phyloP scores from a whole-genome alignment of 2,113 vertebrate genomes.

The Aspidoscelis tigris region DNA sequence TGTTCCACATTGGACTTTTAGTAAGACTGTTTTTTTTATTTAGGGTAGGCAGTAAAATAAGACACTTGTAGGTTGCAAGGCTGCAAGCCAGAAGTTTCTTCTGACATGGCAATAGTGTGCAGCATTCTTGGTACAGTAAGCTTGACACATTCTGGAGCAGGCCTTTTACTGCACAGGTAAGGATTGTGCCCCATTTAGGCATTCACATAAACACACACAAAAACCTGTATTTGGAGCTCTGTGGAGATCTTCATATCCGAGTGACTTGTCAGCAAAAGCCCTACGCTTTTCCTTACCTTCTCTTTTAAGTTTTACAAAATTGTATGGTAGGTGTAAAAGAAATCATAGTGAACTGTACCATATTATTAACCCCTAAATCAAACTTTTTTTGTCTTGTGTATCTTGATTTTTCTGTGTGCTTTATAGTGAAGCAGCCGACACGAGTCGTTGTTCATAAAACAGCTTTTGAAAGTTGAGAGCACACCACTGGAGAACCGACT shows the following conservation, averaged over 20 bases:
- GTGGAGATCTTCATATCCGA: slow-evolving; percentile 68
- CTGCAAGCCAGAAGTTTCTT: slow-evolving; percentile 71
- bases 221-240: slow-evolving; percentile 66
- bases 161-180: slow-evolving; percentile 82
- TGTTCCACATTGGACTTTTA: slow-evolving; percentile 72
- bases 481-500: slow-evolving; percentile 99
- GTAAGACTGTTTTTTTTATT: slow-evolving; percentile 59
- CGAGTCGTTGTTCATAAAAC: slow-evolving; percentile 99
- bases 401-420: slow-evolving; percentile 99
- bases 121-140: slow-evolving; percentile 72
- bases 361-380: slow-evolving; percentile 98
- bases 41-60: slow-evolving; percentile 72
- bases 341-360: slow-evolving; percentile 94
- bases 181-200: slow-evolving; percentile 77
- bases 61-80: slow-evolving; percentile 68
- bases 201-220: slow-evolving; percentile 57
- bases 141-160: slow-evolving; percentile 75
- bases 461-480: slow-evolving; percentile 99
- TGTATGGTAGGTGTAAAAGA: slow-evolving; percentile 92
- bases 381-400: slow-evolving; percentile 99
- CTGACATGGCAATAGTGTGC: slow-evolving; percentile 69
- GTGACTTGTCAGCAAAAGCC: slow-evolving; percentile 80
- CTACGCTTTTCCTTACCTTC: slow-evolving; percentile 80
- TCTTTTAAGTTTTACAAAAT: slow-evolving; percentile 79
- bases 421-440: slow-evolving; percentile 99